phyloP scores from a whole-genome alignment of 2,797 vertebrate species.

The Premnoplex brunnescens region DNA sequence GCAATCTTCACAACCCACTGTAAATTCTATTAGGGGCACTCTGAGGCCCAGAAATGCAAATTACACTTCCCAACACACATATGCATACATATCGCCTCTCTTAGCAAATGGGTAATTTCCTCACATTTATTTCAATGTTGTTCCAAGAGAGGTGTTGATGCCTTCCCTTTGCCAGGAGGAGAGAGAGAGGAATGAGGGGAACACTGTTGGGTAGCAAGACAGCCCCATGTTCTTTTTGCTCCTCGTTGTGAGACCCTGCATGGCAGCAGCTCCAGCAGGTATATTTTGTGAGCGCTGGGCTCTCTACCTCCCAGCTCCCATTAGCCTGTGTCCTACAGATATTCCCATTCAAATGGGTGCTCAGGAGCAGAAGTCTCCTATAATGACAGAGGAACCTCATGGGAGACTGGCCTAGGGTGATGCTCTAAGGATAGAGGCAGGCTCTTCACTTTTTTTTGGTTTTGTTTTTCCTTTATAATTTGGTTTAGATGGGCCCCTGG shows the following conservation, averaged over 20 bases:
- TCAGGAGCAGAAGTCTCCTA: background rate
- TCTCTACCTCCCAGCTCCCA: background rate
- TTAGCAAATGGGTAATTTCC: slow-evolving; percentile 16
- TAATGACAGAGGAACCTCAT: background rate
- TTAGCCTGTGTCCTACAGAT: background rate
- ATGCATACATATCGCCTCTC: background rate
- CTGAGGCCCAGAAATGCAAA: slow-evolving; percentile 65
- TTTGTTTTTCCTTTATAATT: background rate
- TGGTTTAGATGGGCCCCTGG: background rate
- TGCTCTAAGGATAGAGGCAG: background rate
- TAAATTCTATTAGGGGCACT: slow-evolving; percentile 66
- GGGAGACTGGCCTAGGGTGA: background rate
- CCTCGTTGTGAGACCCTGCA: background rate
- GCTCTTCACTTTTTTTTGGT: background rate
- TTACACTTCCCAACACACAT: slow-evolving; percentile 38
- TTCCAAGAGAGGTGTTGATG: background rate
- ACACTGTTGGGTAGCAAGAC: rapidly evolving
- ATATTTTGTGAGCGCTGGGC: background rate
- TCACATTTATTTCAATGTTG: background rate
- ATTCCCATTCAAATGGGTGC: background rate
- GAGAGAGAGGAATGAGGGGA: background rate
- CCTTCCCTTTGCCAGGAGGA: background rate
- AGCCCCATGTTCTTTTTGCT: background rate
- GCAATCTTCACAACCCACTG: slow-evolving; percentile 65
- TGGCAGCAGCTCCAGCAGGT: background rate